Evolutionary conservation across 2,113 vertebrate genomes (phyloP), one percentile per base, ranked within the genome.

Genomic region (Myiagra hebetior): DNA sequence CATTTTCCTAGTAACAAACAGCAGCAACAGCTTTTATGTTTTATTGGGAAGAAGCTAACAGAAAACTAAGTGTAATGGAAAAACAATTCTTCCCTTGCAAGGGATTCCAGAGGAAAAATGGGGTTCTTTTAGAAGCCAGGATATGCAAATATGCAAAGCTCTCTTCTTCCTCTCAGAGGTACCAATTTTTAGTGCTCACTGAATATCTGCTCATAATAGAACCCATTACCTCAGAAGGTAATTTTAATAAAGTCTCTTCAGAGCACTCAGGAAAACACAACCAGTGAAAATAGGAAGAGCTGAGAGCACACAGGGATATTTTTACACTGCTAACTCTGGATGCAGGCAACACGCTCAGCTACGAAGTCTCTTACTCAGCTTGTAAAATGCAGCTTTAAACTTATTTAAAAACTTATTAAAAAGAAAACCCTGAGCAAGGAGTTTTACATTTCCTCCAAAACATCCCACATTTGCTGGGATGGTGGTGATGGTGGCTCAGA

Each of bases 391-490:
- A 74, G 28, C 7, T 37, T 37, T 37, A 37, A 37, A 37, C 37
- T 37, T 37, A 37, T 37, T 37, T 37, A 37, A 37, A 37, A 56
- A 41, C 5, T 15, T 24, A 0, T 8, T 7, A 30, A 47, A 41
- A 3, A 37, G 37, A 37, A 6, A 8, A 0, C 12, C 3, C 37
- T 9, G 20, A 30, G 22, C 23, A 39, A 22, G 42, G 30, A 0
- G 12, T 30, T 39, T 33, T 3, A 3, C 10, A n/a, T 3, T 12
- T 19, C 21, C 11, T 91, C 18, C 22, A 2, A 22, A 12, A 1
- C 2, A 8, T 15, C 23, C 41, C 69, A 15, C 30, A 2, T 6
- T 2, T 6, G 12, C 60, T 20, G 12, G 37, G 37, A 37, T 37
- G 37, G 37, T 37, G 37, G 37, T 37, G 37, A 37, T 37, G 37